phyloP scores from a whole-genome alignment of 2,797 vertebrate species.

The Octomys mimax region DNA sequence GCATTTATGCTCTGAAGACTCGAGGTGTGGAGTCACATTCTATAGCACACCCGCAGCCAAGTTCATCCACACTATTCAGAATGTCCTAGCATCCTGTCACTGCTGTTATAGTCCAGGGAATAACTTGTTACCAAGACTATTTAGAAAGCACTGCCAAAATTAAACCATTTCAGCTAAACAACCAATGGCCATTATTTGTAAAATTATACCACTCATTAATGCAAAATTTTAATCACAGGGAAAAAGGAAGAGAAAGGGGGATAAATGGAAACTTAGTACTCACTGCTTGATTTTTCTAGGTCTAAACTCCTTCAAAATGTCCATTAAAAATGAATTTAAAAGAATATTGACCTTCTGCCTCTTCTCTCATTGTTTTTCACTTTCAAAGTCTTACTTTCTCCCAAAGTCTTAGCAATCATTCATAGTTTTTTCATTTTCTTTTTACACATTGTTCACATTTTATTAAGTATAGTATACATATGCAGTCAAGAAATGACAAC shows the following conservation, averaged over 20 bases:
- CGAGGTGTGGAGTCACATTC: not conserved
- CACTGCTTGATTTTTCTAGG: not conserved
- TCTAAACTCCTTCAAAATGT: not conserved
- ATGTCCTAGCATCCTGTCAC: not conserved
- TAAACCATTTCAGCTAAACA: constrained; percentile 18
- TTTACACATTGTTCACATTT: not conserved
- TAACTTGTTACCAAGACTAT: not conserved
- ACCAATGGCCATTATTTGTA: not conserved
- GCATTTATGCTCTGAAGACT: not conserved
- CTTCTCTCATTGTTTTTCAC: not conserved
- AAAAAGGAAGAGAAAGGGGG: not conserved
- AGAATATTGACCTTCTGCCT: not conserved
- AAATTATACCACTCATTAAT: not conserved
- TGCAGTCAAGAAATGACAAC: not conserved
- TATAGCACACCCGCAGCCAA: not conserved
- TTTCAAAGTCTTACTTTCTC: not conserved
- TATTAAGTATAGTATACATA: not conserved
- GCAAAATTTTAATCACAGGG: not conserved
- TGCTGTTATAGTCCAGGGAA: not conserved
- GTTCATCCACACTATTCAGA: not conserved
- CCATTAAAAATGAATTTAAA: not conserved
- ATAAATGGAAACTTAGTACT: not conserved
- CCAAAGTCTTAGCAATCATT: not conserved
- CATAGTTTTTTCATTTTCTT: not conserved
- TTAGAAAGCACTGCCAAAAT: not conserved